phyloP scores from a whole-genome alignment of 2,797 vertebrate genomes.

The Gymnodraco acuticeps region DNA sequence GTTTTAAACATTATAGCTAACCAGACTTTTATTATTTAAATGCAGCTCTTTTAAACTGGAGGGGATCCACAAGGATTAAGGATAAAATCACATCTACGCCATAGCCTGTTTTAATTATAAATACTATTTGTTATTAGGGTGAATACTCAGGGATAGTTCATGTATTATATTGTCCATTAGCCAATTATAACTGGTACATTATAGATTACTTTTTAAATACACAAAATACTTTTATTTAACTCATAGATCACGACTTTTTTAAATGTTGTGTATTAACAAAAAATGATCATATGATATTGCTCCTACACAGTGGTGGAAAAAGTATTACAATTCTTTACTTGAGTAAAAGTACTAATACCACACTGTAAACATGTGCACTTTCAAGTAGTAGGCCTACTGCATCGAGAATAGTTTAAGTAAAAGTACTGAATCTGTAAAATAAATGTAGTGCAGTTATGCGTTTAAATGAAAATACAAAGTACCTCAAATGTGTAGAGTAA shows the following conservation, averaged over 20 bases:
- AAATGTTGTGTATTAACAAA: not conserved
- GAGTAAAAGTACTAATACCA: too few species aligned
- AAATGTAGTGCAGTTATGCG: too few species aligned
- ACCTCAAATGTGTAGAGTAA: too few species aligned
- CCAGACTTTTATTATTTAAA: too few species aligned
- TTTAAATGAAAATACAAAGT: too few species aligned
- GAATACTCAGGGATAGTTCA: not conserved
- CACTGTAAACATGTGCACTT: too few species aligned
- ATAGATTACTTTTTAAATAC: not conserved
- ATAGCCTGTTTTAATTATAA: not conserved
- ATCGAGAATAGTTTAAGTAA: too few species aligned
- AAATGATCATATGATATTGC: not conserved
- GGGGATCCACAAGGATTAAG: not conserved
- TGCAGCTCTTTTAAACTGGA: not conserved
- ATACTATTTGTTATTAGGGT: not conserved
- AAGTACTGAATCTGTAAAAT: too few species aligned
- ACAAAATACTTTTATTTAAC: not conserved
- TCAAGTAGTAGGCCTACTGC: too few species aligned
- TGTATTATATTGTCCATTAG: not conserved
- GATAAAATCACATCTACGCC: too few species aligned
- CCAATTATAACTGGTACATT: not conserved
- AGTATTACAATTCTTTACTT: too few species aligned
- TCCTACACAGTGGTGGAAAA: too few species aligned
- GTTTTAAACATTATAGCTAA: not conserved
- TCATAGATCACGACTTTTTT: not conserved